Conservation (phyloP, 2,888 invertebrate genomes). For the Athrips mouffetella region DNA sequence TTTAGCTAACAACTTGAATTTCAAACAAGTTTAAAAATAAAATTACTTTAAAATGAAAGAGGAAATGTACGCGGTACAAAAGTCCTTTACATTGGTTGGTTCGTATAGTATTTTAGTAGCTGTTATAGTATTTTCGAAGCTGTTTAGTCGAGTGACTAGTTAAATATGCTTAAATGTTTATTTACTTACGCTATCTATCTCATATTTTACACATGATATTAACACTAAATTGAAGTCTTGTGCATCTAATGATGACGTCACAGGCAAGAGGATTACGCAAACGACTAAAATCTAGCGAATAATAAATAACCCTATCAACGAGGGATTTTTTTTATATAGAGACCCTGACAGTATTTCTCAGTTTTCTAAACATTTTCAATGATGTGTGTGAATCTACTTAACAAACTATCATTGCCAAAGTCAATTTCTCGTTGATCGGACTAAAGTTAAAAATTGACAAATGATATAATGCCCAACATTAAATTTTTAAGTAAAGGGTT, state of each 20-base stretch:
- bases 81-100: slow-evolving; percentile 12
- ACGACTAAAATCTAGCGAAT: slow-evolving; percentile 19
- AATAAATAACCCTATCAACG: not conserved
- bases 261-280: slow-evolving; percentile 46
- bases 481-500: too few species aligned
- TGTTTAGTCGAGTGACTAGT: slow-evolving; percentile 59
- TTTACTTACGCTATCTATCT: slow-evolving; percentile 44
- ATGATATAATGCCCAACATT: too few species aligned
- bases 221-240: slow-evolving; percentile 53
- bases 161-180: slow-evolving; percentile 40
- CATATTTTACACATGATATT: slow-evolving; percentile 44
- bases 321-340: too few species aligned
- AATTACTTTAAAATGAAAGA: not conserved
- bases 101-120: slow-evolving; percentile 38
- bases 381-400: too few species aligned
- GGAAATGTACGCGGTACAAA: not conserved
- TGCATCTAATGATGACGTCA: slow-evolving; percentile 54
- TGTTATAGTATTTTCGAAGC: slow-evolving; percentile 38
- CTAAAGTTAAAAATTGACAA: too few species aligned
- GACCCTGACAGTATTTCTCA: too few species aligned
- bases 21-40: not conserved
- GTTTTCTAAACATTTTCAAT: too few species aligned
- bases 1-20: not conserved
- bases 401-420: too few species aligned
- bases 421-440: too few species aligned